Evolutionary conservation across 2,888 invertebrate species (phyloP), one percentile per base, ranked within the genome.

Genomic region (Xestia sexstrigata): DNA sequence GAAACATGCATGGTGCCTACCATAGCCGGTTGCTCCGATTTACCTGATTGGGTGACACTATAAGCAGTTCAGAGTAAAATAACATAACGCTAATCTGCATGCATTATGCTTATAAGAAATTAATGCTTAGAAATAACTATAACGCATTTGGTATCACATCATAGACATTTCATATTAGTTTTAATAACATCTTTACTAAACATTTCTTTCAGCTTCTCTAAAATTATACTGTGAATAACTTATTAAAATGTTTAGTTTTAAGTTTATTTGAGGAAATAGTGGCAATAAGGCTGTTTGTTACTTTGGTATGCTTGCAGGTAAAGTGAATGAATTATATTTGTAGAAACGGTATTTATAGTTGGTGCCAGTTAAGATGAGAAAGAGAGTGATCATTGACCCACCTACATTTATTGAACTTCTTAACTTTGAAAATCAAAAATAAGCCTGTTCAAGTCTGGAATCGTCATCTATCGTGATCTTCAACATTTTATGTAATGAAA

Each of bases 241-340:
- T 65, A 52, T 63, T 83, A 74, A 75, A 69, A 55, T 63, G 47
- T 70, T 74, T 69, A 72, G 17, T 66, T 60, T 71, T 70, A 65
- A 68, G 15, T 55, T 55, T 26, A 55, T 49, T 49, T 70, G 49
- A 58, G 70, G 13, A 15, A 39, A 49, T 52, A 42, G 23, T 79
- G 65, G 66, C 6, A 75, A 45, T 52, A 55, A 52, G 13, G 35
- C 62, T 73, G 13, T 67, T 74, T 42, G 80, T 63, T 78, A 73
- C 58, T 45, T 58, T 76, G 72, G 71, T 76, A 72, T 80, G 86
- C 83, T 76, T 83, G 73, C 81, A 74, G 63, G 85, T 82, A 78
- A 73, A 70, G 13, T 47, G 26, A 71, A 72, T 70, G 23, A 70
- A 52, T 52, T 63, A 30, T 71, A 30, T 71, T 58, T 39, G 23